phyloP scores from a whole-genome alignment of 2,797 vertebrate genomes.

The Clarias platycephalus region DNA sequence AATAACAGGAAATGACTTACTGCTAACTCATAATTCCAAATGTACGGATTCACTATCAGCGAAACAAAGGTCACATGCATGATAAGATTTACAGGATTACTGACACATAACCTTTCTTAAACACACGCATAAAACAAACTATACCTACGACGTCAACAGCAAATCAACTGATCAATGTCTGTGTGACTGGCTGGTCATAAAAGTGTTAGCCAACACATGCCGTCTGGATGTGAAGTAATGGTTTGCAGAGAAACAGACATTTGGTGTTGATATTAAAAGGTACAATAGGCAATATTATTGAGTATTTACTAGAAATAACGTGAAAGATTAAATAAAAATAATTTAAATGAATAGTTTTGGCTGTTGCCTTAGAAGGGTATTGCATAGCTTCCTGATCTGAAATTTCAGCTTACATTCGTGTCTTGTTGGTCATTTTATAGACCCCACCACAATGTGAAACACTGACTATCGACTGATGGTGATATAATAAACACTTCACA shows the following conservation, averaged over 20 bases:
- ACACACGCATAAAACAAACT: neutral
- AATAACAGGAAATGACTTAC: conserved; percentile 25
- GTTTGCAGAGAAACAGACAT: neutral
- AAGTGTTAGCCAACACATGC: neutral
- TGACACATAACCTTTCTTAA: neutral
- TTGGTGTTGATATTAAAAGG: neutral
- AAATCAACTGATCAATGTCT: neutral
- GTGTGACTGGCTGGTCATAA: neutral
- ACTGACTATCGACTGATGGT: too few species aligned
- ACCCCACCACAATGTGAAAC: neutral
- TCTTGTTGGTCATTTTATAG: neutral
- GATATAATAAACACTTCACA: neutral
- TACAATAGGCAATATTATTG: neutral
- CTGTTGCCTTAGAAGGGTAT: neutral
- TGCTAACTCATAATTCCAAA: neutral
- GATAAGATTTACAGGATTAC: neutral
- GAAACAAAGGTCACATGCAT: neutral
- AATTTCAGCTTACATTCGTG: too few species aligned
- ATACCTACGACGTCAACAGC: neutral
- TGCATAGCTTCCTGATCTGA: neutral
- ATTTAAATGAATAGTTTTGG: neutral
- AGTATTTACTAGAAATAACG: neutral
- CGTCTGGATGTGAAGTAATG: neutral
- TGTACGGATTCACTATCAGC: neutral
- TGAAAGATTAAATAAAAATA: neutral